phyloP scores from a whole-genome alignment of 2,797 vertebrate genomes.

The Chromis chromis region DNA sequence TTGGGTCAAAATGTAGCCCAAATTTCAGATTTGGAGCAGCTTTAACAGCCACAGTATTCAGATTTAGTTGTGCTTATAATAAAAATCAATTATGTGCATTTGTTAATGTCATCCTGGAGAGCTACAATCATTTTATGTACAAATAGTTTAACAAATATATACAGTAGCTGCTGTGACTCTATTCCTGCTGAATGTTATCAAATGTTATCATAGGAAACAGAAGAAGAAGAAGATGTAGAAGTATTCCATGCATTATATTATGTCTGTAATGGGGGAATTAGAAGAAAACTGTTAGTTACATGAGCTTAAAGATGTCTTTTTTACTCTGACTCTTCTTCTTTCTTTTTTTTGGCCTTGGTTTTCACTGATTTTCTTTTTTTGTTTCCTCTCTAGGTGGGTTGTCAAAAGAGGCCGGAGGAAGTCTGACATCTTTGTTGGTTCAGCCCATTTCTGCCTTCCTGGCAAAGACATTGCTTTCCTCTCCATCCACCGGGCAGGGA shows the following conservation, averaged over 20 bases:
- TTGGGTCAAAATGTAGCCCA: no score
- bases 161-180: no score
- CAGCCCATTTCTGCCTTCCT: slow-evolving; percentile 90
- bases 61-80: neutral
- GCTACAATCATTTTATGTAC: no score
- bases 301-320: neutral
- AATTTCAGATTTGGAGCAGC: no score
- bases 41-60: neutral
- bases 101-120: no score
- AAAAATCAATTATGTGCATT: neutral
- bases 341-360: neutral
- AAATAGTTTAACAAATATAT: no score
- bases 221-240: neutral
- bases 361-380: neutral
- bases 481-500: slow-evolving; percentile 49
- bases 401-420: slow-evolving; percentile 75
- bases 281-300: neutral
- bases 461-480: slow-evolving; percentile 85
- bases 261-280: neutral
- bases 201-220: no score
- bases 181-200: no score
- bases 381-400: slow-evolving; percentile 80
- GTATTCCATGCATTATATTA: neutral
- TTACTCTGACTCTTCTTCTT: neutral
- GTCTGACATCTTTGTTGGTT: slow-evolving; percentile 89